Base-by-base conservation (phyloP, 2,797 vertebrate genomes). In the Prunella strophiata region DNA sequence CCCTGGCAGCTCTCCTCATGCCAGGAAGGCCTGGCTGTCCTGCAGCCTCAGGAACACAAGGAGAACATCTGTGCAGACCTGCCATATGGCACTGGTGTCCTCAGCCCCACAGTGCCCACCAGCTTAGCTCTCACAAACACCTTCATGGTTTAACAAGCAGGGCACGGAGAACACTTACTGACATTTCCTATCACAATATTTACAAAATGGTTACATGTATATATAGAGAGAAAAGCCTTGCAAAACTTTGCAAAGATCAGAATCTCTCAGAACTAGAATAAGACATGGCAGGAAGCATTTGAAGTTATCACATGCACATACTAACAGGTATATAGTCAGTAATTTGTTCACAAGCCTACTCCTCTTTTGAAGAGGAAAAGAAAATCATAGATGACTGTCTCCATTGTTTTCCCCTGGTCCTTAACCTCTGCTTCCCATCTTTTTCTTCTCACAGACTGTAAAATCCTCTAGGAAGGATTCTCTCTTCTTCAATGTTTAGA, bases 401-500 rank as follows among this genome's bases (percentile, higher is more conserved):
- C 42, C 38, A 40, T 40, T 76, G 27, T 43, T 91, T 90, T 63
- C 22, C 51, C 29, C 29, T 13, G 4, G 62, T 66, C 23, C 59
- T 85, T 81, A 90, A 81, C 36, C 30, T 76, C 63, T 47, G 27
- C 55, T 63, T 59, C 16, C 7, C 29, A 63, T 54, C 55, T 45
- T 68, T 77, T 80, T 43, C 36, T 84, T 51, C 36, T 66, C 82
- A 62, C 13, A 47, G 43, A 47, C 15, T 57, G 7, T 13, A 66
- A 71, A 36, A 85, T 52, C 26, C 18, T 63, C 51, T 42, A 84
- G 58, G 61, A 92, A 83, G 22, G 34, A 76, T 73, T 73, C 18
- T 61, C 36, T 86, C 38, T 50, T 36, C 54, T 67, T 68, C 47
- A 4, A 4, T 85, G 40, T 88, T 96, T 94, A 86, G 74, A 94